Conservation (phyloP, 2,888 invertebrate species). For the Molorchus minor region DNA sequence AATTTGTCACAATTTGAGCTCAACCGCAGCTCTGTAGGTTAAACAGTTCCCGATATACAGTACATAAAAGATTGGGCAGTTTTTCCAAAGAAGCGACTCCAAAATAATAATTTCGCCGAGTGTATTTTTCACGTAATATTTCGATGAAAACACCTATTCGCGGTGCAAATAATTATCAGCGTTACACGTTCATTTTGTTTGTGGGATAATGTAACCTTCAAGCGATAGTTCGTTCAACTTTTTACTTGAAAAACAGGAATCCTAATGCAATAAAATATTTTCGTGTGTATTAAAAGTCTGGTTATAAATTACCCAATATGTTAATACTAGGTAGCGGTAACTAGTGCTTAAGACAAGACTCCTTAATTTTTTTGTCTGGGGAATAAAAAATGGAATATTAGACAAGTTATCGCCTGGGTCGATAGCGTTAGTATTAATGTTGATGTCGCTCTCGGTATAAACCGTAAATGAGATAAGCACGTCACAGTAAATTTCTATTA, state of each 20-base stretch:
- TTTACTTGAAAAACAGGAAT: constrained; percentile 39
- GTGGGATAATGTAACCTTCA: constrained; percentile 25
- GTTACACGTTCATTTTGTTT: constrained; percentile 20
- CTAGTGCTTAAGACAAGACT: neutral
- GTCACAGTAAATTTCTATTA: too few species aligned
- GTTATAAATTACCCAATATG: constrained; percentile 3
- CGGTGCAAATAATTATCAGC: constrained; percentile 12
- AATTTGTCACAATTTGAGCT: too few species aligned
- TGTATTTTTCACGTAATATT: constrained; percentile 9
- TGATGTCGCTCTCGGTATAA: too few species aligned
- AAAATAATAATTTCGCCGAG: too few species aligned
- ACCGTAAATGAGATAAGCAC: too few species aligned
- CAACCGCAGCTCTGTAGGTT: too few species aligned
- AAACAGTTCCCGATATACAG: too few species aligned
- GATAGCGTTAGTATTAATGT: too few species aligned
- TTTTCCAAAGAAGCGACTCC: too few species aligned
- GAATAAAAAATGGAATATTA: neutral
- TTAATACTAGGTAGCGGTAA: neutral
- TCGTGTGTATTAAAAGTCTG: constrained; percentile 3
- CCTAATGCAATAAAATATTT: constrained; percentile 36
- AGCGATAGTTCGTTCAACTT: constrained; percentile 37
- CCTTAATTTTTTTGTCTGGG: neutral
- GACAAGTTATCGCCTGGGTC: too few species aligned
- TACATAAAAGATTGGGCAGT: too few species aligned
- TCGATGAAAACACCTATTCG: constrained; percentile 19